Base-by-base conservation (phyloP, 2,797 vertebrate species). In the Poeciliopsis gracilis region DNA sequence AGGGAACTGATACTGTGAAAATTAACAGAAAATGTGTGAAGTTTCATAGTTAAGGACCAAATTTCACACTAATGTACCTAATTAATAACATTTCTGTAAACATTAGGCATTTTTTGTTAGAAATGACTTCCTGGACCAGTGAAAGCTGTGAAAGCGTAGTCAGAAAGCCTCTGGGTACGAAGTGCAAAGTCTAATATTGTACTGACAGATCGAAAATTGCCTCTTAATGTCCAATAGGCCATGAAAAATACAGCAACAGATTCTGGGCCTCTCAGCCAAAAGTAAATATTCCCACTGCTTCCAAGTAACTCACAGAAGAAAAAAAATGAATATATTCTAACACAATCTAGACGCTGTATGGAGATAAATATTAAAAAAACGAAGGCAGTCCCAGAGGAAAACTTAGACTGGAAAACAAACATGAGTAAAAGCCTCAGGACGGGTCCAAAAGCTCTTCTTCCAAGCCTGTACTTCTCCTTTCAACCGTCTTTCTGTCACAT, bases 401-500 rank as follows among this genome's bases (percentile, higher is more conserved):
- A 80, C 73, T 76, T 33, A 76, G 67, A 82, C 55, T 2, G 15
- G 63, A 72, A 72, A 73, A 72, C 79, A 73, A 67, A 70, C 28
- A 43, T 63, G 76, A 72, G 83, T 71, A 66, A 82, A 84, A 84
- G 83, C 67, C 75, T 86, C 72, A 59, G 75, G 84, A 78, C 82
- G 25, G 84, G 66, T 79, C 84, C 49, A 49, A 82, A 78, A 77
- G 84, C 78, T 88, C 85, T 77, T 77, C 78, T 82, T 80, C 81
- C 87, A 72, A 85, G 78, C 82, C 77, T 66, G 73, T 70, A 76
- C 81, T 82, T 92, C 81, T 46, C 79, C 72, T 88, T 90, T 93
- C 86, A 88, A 77, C 87, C 66, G 77, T 86, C 79, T 86, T 90
- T 89, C 90, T 89, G 90, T 91, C 90, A 93, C 85, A 83, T 73